Percentiles rank a stretch among this genome's conserved stretches.
Conservation (phyloP, 2,113 vertebrate genomes). For the Nematolebias whitei region DNA sequence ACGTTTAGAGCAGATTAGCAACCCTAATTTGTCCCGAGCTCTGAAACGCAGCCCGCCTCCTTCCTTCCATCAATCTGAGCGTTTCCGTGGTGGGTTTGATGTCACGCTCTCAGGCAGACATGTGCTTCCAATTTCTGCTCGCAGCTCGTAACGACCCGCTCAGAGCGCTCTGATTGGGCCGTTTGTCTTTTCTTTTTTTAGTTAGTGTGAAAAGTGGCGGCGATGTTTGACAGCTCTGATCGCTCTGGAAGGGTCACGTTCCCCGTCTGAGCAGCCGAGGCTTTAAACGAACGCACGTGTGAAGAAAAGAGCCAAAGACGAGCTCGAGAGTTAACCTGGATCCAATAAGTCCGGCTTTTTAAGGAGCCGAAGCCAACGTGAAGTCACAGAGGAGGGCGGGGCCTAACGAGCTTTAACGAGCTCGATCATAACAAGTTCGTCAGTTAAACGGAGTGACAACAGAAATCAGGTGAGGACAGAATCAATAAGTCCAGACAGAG, state of each 20-base stretch:
- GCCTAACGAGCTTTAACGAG: slow-evolving; percentile 37
- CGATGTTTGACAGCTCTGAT: slow-evolving; percentile 77
- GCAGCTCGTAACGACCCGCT: slow-evolving; percentile 71
- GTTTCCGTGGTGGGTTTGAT: slow-evolving; percentile 69
- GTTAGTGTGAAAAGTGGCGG: no score
- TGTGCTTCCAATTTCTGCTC: slow-evolving; percentile 77
- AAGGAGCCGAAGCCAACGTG: slow-evolving; percentile 26
- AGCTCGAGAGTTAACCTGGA: slow-evolving; percentile 44
- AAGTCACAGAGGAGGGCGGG: no score
- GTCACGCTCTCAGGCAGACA: slow-evolving; percentile 63
- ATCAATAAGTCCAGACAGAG: no score
- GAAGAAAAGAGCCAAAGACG: slow-evolving; percentile 32
- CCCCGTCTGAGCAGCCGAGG: slow-evolving; percentile 47
- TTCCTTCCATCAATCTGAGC: slow-evolving; percentile 65
- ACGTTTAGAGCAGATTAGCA: slow-evolving; percentile 72
- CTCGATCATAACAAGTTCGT: slow-evolving; percentile 34
- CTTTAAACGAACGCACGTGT: slow-evolving; percentile 67
- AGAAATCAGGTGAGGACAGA: neutral
- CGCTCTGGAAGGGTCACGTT: slow-evolving; percentile 67
- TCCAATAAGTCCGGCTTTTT: slow-evolving; percentile 58
- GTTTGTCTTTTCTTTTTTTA: slow-evolving; percentile 51
- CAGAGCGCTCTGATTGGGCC: slow-evolving; percentile 66
- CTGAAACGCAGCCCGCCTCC: slow-evolving; percentile 69
- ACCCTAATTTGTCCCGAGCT: slow-evolving; percentile 78
- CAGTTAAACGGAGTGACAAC: no score